Evolutionary conservation across 2,888 invertebrate genomes (phyloP).

Genomic region (Idaea biselata): DNA sequence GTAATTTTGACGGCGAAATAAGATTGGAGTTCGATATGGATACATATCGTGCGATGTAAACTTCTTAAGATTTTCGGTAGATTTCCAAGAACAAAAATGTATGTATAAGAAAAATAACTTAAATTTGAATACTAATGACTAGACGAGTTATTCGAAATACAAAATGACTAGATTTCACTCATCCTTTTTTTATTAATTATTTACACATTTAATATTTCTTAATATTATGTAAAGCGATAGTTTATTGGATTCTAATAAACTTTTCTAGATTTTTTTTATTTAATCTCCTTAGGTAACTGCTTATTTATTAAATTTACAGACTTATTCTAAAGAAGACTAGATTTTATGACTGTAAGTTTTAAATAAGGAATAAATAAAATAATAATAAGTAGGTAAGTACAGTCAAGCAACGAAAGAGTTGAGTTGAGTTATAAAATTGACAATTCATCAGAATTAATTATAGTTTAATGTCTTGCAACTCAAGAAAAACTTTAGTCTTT

Average conservation of each 20-base stretch:
- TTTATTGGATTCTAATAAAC: constrained; percentile 55
- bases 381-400: background rate
- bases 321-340: constrained; percentile 6
- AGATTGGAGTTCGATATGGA: no score
- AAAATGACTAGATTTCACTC: constrained; percentile 49
- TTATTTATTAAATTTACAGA: constrained; percentile 4
- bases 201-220: constrained; percentile 20
- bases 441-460: no score
- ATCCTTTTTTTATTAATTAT: constrained; percentile 35
- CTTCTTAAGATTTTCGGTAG: no score
- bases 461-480: no score
- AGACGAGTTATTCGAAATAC: constrained; percentile 12
- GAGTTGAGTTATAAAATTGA: no score
- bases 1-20: no score
- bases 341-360: background rate
- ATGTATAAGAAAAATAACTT: background rate
- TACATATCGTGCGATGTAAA: no score
- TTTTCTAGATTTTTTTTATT: constrained; percentile 30
- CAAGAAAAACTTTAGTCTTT: no score
- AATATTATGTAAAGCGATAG: constrained; percentile 51
- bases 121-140: constrained; percentile 24
- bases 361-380: background rate
- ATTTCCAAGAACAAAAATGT: no score
- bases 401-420: background rate
- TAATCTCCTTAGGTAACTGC: constrained; percentile 1